Percentiles rank a stretch among this genome's conserved stretches.
phyloP scores from a whole-genome alignment of 2,797 vertebrate species.

The Muraenolepis orangiensis region DNA sequence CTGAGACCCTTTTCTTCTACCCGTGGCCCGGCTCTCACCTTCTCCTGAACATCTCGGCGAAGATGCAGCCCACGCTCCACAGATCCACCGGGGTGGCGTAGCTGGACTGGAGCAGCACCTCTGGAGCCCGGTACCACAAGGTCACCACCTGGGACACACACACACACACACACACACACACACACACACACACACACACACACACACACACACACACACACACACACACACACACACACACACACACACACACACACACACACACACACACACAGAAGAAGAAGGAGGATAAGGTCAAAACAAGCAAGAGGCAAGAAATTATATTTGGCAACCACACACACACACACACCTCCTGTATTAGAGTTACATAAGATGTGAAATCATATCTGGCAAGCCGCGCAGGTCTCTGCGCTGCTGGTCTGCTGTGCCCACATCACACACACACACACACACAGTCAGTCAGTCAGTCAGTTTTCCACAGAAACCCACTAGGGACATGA shows the following conservation, averaged over 20 bases:
- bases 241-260: background rate
- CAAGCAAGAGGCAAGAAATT: background rate
- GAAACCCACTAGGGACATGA: constrained; percentile 32
- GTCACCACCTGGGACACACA: constrained; percentile 79
- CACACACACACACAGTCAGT: constrained; percentile 9
- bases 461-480: no score
- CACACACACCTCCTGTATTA: background rate
- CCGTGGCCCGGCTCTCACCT: constrained; percentile 77
- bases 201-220: constrained; percentile 5
- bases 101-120: constrained; percentile 89
- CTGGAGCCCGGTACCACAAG: constrained; percentile 88
- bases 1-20: no score
- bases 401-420: constrained; percentile 46
- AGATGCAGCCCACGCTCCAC: constrained; percentile 91
- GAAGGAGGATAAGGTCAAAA: background rate
- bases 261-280: background rate
- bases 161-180: background rate
- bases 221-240: constrained; percentile 5
- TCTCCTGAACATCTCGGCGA: constrained; percentile 89
- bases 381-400: constrained; percentile 68
- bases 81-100: constrained; percentile 91
- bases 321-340: background rate
- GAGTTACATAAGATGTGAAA: constrained; percentile 65
- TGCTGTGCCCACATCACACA: constrained; percentile 51
- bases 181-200: background rate